Conservation (phyloP, 2,113 vertebrate genomes). For the Clarias magur region DNA sequence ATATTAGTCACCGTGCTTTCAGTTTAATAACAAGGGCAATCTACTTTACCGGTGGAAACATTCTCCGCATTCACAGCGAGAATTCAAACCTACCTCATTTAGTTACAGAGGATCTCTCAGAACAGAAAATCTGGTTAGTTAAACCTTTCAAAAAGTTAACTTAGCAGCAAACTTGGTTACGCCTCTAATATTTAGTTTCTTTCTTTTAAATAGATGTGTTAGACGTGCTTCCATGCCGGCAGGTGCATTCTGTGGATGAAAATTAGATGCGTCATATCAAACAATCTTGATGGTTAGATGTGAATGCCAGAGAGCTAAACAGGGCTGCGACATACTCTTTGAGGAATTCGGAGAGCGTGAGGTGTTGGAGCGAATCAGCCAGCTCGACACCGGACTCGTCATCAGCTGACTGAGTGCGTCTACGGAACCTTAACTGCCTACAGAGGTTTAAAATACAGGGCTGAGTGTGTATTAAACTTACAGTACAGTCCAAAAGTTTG, state of each 20-base stretch:
- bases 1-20: slow-evolving; percentile 38
- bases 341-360: slow-evolving; percentile 81
- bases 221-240: slow-evolving; percentile 27
- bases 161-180: slow-evolving; percentile 11
- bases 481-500: not conserved
- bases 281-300: slow-evolving; percentile 16
- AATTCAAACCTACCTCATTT: slow-evolving; percentile 29
- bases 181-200: slow-evolving; percentile 3
- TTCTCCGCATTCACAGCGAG: slow-evolving; percentile 31
- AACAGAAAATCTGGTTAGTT: slow-evolving; percentile 46
- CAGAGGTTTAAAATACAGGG: slow-evolving; percentile 56
- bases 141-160: slow-evolving; percentile 11
- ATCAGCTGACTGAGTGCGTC: slow-evolving; percentile 75
- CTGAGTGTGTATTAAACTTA: not conserved
- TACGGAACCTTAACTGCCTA: slow-evolving; percentile 77
- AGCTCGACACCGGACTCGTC: slow-evolving; percentile 73
- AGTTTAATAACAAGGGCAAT: not conserved
- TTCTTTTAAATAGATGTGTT: slow-evolving; percentile 13
- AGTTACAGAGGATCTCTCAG: not conserved
- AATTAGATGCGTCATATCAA: not conserved
- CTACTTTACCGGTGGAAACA: slow-evolving; percentile 12
- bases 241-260: slow-evolving; percentile 27
- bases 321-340: slow-evolving; percentile 75
- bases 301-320: slow-evolving; percentile 3
- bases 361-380: slow-evolving; percentile 76